Evolutionary conservation across 2,797 vertebrate species (phyloP).

Genomic region (Argyrosomus regius): DNA sequence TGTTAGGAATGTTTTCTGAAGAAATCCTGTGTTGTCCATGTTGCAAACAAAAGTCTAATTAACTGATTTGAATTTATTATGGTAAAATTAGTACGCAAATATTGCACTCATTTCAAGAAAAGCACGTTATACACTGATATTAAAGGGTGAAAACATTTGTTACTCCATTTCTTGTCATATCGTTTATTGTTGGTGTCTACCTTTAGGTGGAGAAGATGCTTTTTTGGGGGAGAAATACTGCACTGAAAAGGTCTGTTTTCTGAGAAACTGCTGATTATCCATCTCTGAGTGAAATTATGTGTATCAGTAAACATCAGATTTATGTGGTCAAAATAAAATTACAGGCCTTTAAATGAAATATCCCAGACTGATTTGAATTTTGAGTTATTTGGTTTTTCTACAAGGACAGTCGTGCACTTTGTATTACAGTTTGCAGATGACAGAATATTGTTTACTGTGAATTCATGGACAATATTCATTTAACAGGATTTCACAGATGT

Average conservation of each 20-base stretch:
- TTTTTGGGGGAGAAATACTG: background rate
- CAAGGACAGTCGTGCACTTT: background rate
- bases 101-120: background rate
- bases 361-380: slow-evolving; percentile 3
- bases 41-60: background rate
- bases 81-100: background rate
- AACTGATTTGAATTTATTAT: background rate
- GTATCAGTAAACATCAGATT: background rate
- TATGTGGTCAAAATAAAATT: slow-evolving; percentile 3
- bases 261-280: slow-evolving; percentile 2
- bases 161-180: background rate
- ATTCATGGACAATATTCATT: slow-evolving; percentile 15
- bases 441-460: slow-evolving; percentile 12
- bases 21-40: background rate
- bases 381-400: background rate
- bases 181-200: too few relatives aligned
- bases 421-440: slow-evolving; percentile 11
- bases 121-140: background rate
- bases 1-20: background rate
- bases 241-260: background rate
- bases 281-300: background rate
- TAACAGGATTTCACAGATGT: slow-evolving; percentile 27
- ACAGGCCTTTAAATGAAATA: background rate
- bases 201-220: background rate
- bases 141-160: background rate